phyloP scores from a whole-genome alignment of 37 sponge, comb jelly and placozoan genomes.

The Spongilla lacustris region DNA sequence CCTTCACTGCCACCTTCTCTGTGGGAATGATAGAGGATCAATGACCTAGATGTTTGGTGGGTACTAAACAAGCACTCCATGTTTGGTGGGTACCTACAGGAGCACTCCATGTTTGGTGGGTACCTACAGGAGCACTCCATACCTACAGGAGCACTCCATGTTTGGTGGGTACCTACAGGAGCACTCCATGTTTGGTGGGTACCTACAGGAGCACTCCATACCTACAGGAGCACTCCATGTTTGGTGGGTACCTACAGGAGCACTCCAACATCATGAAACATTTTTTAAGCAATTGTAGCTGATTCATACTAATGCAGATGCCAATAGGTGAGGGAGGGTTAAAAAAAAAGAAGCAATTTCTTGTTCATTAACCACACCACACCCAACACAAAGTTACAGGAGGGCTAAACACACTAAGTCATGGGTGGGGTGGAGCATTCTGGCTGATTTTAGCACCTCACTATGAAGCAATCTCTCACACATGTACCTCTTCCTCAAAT shows the following conservation, averaged over 20 bases:
- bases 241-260: neutral
- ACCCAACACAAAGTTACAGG: neutral
- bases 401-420: neutral
- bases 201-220: too few relatives aligned
- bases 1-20: slow-evolving; percentile 90
- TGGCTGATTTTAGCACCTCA: neutral
- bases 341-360: neutral
- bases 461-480: neutral
- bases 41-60: neutral
- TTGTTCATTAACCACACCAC: neutral
- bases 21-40: neutral
- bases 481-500: neutral
- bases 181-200: too few relatives aligned
- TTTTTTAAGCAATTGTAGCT: too few relatives aligned
- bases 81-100: neutral
- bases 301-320: too few relatives aligned
- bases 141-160: too few relatives aligned
- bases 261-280: too few relatives aligned
- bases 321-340: too few relatives aligned
- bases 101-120: neutral
- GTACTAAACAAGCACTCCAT: too few relatives aligned
- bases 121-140: too few relatives aligned
- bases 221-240: too few relatives aligned
- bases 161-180: too few relatives aligned
- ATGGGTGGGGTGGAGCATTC: neutral